phyloP scores from a whole-genome alignment of 2,888 invertebrate genomes.

The Xestia rhomboidea region DNA sequence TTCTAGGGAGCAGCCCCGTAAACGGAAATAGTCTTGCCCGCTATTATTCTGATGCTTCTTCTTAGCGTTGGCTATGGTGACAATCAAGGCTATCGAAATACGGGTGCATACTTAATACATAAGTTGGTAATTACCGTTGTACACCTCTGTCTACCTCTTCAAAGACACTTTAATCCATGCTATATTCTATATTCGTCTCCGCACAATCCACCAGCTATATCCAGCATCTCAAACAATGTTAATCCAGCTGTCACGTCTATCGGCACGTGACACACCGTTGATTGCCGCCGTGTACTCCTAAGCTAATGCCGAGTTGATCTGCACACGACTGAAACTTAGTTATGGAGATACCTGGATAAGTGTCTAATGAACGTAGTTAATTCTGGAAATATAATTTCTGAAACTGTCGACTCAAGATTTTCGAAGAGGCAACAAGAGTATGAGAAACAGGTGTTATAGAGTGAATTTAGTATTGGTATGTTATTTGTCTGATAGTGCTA shows the following conservation, averaged over 20 bases:
- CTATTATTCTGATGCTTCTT: not conserved
- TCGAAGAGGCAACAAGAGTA: not conserved
- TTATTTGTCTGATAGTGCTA: not conserved
- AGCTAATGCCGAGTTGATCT: slow-evolving; percentile 3
- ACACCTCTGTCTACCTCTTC: not conserved
- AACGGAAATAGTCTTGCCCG: not conserved
- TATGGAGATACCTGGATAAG: not conserved
- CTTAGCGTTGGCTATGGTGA: not conserved
- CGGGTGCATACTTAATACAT: too few relatives aligned
- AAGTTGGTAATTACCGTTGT: not conserved
- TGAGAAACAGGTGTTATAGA: not conserved
- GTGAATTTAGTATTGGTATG: not conserved
- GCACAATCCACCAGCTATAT: not conserved
- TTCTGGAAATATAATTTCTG: not conserved
- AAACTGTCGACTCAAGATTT: not conserved
- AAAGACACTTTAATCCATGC: too few relatives aligned
- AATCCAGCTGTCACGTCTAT: not conserved
- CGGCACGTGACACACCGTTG: slow-evolving; percentile 30
- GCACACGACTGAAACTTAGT: not conserved
- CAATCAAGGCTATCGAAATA: not conserved
- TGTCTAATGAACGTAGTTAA: not conserved
- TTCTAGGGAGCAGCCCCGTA: too few relatives aligned
- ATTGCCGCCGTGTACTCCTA: slow-evolving; percentile 13
- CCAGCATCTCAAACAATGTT: slow-evolving; percentile 8
- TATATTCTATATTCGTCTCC: not conserved